These are phyloP conservation scores for Apeltes quadracus DNA, from an alignment of 2,113 vertebrate genomes.

Conservation along the genomic window DNA sequence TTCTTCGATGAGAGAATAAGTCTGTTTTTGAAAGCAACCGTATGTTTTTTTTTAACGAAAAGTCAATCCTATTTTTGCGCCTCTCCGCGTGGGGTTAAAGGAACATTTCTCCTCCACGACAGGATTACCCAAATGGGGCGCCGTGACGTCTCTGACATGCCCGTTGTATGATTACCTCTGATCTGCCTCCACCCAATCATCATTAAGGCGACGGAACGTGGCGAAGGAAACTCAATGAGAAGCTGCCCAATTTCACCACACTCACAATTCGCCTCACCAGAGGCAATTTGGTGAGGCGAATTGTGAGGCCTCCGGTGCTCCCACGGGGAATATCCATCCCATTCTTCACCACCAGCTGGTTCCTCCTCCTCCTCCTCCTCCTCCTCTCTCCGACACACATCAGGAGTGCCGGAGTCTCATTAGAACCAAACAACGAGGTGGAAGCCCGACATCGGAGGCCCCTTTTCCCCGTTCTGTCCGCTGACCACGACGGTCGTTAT, in stretches of 20 bases:
- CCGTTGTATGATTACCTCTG: constrained; percentile 50
- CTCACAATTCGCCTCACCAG: too few species aligned
- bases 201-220: constrained; percentile 42
- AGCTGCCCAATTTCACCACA: constrained; percentile 20
- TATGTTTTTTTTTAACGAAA: not conserved
- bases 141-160: constrained; percentile 42
- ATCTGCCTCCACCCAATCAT: constrained; percentile 44
- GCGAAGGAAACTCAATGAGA: constrained; percentile 17
- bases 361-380: constrained; percentile 45
- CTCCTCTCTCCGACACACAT: constrained; percentile 22
- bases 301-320: constrained; percentile 35
- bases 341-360: constrained; percentile 35
- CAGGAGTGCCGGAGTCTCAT: constrained; percentile 47
- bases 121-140: constrained; percentile 52
- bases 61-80: not conserved
- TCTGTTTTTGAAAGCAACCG: not conserved
- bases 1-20: not conserved
- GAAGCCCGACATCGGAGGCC: not conserved
- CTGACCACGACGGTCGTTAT: not conserved
- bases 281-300: constrained; percentile 47
- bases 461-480: too few species aligned
- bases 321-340: constrained; percentile 30
- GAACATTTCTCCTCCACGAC: constrained; percentile 11
- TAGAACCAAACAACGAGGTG: constrained; percentile 36
- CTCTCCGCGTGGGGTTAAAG: constrained; percentile 24